A percentile compares a stretch with the other conserved stretches of the same genome.
Conservation (phyloP, 2,113 vertebrate species). For the Sturnira hondurensis region DNA sequence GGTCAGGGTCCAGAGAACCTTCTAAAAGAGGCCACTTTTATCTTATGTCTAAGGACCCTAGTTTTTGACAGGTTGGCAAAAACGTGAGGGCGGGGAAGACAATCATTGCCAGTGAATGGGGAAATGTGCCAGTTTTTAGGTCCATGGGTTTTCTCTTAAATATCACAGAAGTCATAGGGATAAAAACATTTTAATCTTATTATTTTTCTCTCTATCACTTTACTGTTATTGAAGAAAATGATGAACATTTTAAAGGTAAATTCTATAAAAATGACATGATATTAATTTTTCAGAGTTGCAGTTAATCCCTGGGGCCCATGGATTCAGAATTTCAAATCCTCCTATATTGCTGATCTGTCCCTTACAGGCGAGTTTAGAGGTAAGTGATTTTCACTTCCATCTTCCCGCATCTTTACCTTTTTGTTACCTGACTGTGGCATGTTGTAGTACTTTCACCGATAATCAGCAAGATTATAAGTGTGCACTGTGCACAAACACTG, state of each 20-base stretch:
- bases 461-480: neutral
- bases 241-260: neutral
- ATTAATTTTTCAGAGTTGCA: slow-evolving; percentile 86
- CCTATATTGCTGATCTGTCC: slow-evolving; percentile 92
- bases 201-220: neutral
- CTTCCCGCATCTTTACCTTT: neutral
- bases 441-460: neutral
- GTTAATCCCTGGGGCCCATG: slow-evolving; percentile 88
- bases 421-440: neutral
- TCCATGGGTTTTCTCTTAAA: neutral
- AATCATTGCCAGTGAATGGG: neutral
- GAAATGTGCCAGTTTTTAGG: neutral
- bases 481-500: neutral
- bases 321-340: slow-evolving; percentile 95
- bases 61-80: neutral
- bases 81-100: neutral
- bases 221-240: neutral
- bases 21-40: neutral
- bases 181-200: neutral
- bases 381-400: slow-evolving; percentile 72
- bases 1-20: neutral
- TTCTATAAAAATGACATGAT: neutral
- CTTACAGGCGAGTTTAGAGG: slow-evolving; percentile 95
- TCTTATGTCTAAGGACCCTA: neutral
- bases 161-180: neutral